A percentile compares a stretch with the other conserved stretches of the same genome.
Evolutionary conservation across 2,888 invertebrate species (phyloP).

Genomic region (Drosophila mercatorum): DNA sequence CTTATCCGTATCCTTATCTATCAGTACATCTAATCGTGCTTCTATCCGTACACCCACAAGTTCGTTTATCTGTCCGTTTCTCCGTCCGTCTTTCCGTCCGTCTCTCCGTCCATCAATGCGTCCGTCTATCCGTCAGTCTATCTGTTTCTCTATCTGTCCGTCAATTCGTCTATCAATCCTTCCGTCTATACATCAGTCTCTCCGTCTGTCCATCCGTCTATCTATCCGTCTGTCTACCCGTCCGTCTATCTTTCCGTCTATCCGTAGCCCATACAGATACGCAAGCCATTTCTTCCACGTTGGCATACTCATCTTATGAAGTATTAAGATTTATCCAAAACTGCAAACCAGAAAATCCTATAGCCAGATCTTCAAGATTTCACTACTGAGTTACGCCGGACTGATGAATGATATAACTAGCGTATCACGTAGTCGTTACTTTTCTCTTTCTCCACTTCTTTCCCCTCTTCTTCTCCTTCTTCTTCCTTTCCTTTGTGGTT

Average conservation of each 20-base stretch:
- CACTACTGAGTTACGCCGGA: no score
- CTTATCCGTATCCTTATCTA: no score
- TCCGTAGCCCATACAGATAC: no score
- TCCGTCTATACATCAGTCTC: background rate
- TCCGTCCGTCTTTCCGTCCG: no score
- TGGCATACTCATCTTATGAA: no score
- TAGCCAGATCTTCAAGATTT: no score
- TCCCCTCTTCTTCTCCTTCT: background rate
- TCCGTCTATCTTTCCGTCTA: background rate
- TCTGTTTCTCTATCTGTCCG: background rate
- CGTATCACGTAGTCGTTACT: background rate
- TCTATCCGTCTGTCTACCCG: background rate
- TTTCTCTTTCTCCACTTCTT: no score
- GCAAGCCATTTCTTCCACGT: no score
- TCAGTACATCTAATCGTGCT: background rate
- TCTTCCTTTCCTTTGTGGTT: conserved; percentile 1
- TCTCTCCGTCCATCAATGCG: background rate
- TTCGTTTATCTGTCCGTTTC: background rate
- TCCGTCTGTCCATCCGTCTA: no score
- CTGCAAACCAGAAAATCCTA: no score
- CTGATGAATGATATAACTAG: background rate
- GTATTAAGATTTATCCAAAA: no score
- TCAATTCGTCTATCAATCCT: background rate
- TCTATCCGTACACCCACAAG: background rate
- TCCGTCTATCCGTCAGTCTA: background rate